A percentile compares a stretch with the other conserved stretches of the same genome.
Conservation (phyloP, 2,113 vertebrate genomes). For the Corvus moneduloides region DNA sequence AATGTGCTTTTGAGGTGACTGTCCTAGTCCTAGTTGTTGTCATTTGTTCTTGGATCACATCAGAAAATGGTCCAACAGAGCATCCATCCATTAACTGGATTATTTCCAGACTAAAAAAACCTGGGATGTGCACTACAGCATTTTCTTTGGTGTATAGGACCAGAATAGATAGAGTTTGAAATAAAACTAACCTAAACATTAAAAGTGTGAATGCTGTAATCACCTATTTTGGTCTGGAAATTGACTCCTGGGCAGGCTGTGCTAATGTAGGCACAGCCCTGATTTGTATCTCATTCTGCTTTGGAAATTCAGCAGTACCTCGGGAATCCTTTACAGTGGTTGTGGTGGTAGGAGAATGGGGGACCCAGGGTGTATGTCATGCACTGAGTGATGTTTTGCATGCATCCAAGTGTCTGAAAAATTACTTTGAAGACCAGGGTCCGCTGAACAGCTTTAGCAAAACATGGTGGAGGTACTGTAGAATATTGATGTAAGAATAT, state of each 20-base stretch:
- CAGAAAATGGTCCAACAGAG: neutral
- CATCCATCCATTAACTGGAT: neutral
- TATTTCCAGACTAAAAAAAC: neutral
- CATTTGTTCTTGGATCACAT: neutral
- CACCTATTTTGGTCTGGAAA: neutral
- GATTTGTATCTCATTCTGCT: neutral
- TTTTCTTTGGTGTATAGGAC: neutral
- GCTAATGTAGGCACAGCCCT: neutral
- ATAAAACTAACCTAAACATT: neutral
- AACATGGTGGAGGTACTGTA: neutral
- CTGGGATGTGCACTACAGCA: neutral
- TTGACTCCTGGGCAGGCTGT: neutral
- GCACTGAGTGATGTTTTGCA: neutral
- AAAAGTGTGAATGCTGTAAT: neutral
- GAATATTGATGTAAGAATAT: neutral
- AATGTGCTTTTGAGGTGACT: neutral
- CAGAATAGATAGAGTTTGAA: neutral
- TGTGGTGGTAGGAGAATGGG: neutral
- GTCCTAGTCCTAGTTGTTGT: neutral
- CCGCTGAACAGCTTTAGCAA: neutral
- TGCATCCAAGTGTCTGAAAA: neutral
- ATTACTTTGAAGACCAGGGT: neutral
- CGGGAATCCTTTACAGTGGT: neutral
- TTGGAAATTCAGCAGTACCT: neutral
- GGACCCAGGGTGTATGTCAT: neutral